Base-by-base conservation (phyloP, 2,113 vertebrate species). In the Bostrychus sinensis region DNA sequence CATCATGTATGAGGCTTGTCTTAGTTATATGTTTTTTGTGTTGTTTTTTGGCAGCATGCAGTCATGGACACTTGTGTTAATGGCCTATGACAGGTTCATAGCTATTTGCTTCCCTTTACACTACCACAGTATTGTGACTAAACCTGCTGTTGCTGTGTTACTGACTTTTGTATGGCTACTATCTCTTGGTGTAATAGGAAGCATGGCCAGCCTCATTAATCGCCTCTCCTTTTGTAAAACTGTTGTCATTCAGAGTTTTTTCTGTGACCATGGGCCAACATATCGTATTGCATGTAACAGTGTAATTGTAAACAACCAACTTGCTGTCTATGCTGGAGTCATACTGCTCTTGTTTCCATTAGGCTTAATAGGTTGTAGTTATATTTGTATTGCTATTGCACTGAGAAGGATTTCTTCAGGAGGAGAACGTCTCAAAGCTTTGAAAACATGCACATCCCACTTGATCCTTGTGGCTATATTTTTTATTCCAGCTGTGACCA, bases 161-260 rank as follows among this genome's bases (percentile, higher is more conserved):
- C 46, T 89, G 57, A 0, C 66, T 2, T 46, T 20, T 42, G 11
- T 1, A 2, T 91, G 84, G 86, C 0, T 39, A 7, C 22, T 70
- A 46, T 17, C 61, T 0, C 0, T 69, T 0, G 0, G 8, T 56
- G 0, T 81, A 0, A 0, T 77, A 1, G 10, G 17, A 30, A 9
- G 20, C 0, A 5, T 2, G 2, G 56, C 80, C 11, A 13, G 53
- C 1, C 26, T 85, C 8, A 17, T 90, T 50, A 63, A 74, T 34
- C 83, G 78, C 11, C 59, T 91, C 5, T 88, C 77, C 26, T 91
- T 91, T 56, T 91, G 90, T 77, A 62, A 69, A 23, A 85, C 89
- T 30, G 10, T 80, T 13, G 79, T 57, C 16, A 17, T 89, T 5
- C n/a, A 72, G 10, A 87, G 76, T 25, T 86, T 85, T 72, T 90